phyloP scores from a whole-genome alignment of 2,797 vertebrate species.

The Decapterus maruadsi region DNA sequence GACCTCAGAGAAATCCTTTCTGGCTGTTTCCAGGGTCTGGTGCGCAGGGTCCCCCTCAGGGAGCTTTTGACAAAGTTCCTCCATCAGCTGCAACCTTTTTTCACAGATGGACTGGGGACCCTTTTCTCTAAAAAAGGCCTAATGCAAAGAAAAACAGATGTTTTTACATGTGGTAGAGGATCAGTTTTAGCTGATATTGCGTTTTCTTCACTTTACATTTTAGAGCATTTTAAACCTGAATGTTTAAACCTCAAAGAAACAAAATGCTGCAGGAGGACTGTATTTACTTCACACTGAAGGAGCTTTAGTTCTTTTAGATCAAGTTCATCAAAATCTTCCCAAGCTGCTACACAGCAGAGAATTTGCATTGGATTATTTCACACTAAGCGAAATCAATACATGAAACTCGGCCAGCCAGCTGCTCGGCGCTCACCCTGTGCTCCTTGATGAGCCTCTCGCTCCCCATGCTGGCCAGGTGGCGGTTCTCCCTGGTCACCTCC shows the following conservation, averaged over 20 bases:
- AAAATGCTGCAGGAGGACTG: neutral
- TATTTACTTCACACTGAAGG: neutral
- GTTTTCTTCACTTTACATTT: neutral
- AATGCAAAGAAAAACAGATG: neutral
- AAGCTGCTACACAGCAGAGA: constrained; percentile 8
- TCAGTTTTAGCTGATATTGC: neutral
- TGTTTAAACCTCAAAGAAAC: neutral
- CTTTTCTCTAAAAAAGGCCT: constrained; percentile 96
- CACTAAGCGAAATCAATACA: constrained; percentile 38
- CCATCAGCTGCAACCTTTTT: constrained; percentile 93
- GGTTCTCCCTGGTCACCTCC: constrained; percentile 91
- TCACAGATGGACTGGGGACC: constrained; percentile 92
- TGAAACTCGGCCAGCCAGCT: constrained; percentile 17
- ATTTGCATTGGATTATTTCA: constrained; percentile 38
- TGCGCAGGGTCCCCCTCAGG: constrained; percentile 88
- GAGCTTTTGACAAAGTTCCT: constrained; percentile 93
- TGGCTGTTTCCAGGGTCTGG: constrained; percentile 82
- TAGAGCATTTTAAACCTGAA: neutral
- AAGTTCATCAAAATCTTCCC: constrained; percentile 23
- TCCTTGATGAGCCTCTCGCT: constrained; percentile 94
- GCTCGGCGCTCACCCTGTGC: constrained; percentile 87
- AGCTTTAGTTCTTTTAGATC: neutral
- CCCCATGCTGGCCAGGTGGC: constrained; percentile 87
- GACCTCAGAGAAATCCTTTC: constrained; percentile 85
- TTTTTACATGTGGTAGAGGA: neutral